Evolutionary conservation across 2,113 vertebrate species (phyloP), one percentile per base, ranked within the genome.

Genomic region (Chloebia gouldiae): DNA sequence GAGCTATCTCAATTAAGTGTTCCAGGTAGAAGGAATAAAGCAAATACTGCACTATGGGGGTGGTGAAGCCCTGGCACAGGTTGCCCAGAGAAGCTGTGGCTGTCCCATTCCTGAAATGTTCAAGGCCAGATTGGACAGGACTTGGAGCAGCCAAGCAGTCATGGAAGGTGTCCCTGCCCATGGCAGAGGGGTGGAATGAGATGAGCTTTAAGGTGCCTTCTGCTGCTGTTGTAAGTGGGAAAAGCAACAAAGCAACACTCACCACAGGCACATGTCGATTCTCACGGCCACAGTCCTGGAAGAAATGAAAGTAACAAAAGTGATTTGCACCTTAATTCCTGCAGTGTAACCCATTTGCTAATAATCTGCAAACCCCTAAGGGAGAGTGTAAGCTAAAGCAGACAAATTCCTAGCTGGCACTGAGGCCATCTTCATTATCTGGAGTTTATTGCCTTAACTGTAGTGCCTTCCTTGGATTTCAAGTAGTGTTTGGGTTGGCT

Each of bases 271-370:
- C 97, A 4, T 95, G 98, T 70, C 97, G 90, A 81, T 98, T 96
- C 86, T 97, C 98, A 73, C 97, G 97, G 90, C 99, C 99, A 86
- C 98, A 97, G 78, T 98, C 98, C 99, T 99, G 95, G 63, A 97
- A 94, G 50, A 97, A 39, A 95, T 45, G 47, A 89, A 95, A 96
- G 13, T 8, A 51, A 77, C 27, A 37, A 25, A 82, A 84, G 51
- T 57, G 2, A 78, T 37, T 93, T 44, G 17, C 54, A 23, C 56
- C 77, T 54, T 4, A 30, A 72, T 35, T 45, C 53, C 66, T 57
- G n/a, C 8, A 77, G 56, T 24, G n/a, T 17, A 75, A 83, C 44
- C 21, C 53, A 15, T 24, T 59, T 18, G 49, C 19, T 79, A 27
- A 68, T 21, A 14, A 53, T n/a, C 71, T 87, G 23, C 70, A 65